These are phyloP conservation scores for Andrena fulva DNA, from an alignment of 2,888 invertebrate genomes.

Conservation along the genomic window DNA sequence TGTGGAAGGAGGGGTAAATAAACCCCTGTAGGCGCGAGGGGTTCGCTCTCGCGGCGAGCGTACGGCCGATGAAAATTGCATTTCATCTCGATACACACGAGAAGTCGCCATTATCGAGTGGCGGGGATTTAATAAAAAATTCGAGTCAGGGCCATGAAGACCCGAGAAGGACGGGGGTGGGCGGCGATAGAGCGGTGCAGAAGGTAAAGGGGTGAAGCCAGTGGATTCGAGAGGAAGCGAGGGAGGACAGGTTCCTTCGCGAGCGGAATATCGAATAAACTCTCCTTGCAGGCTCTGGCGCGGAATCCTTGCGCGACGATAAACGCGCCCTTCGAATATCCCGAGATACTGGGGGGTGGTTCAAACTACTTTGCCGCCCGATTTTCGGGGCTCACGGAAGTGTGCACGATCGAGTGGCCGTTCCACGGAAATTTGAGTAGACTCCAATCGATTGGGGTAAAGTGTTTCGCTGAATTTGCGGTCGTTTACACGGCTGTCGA, in stretches of 20 bases:
- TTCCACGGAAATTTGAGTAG: slow-evolving; percentile 42
- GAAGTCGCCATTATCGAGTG: slow-evolving; percentile 74
- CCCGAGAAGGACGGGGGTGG: slow-evolving; percentile 14
- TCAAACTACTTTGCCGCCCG: slow-evolving; percentile 49
- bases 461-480: slow-evolving; percentile 30
- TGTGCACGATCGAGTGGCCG: slow-evolving; percentile 53
- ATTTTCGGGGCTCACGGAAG: slow-evolving; percentile 42
- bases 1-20: slow-evolving; percentile 69
- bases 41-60: slow-evolving; percentile 36
- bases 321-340: slow-evolving; percentile 60
- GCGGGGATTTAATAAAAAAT: slow-evolving; percentile 77
- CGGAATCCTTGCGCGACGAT: slow-evolving; percentile 59
- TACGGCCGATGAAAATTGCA: slow-evolving; percentile 76
- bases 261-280: slow-evolving; percentile 77
- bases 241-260: slow-evolving; percentile 70
- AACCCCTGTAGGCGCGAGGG: slow-evolving; percentile 56
- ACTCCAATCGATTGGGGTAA: slow-evolving; percentile 29
- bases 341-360: slow-evolving; percentile 15
- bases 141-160: slow-evolving; percentile 72
- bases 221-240: slow-evolving; percentile 63
- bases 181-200: slow-evolving; percentile 27
- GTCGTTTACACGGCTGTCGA: slow-evolving; percentile 1
- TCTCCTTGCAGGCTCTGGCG: slow-evolving; percentile 37
- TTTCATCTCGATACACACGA: slow-evolving; percentile 77
- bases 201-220: slow-evolving; percentile 57